Base-by-base conservation (phyloP, 2,797 vertebrate species). In the Sebastes vulpes region DNA sequence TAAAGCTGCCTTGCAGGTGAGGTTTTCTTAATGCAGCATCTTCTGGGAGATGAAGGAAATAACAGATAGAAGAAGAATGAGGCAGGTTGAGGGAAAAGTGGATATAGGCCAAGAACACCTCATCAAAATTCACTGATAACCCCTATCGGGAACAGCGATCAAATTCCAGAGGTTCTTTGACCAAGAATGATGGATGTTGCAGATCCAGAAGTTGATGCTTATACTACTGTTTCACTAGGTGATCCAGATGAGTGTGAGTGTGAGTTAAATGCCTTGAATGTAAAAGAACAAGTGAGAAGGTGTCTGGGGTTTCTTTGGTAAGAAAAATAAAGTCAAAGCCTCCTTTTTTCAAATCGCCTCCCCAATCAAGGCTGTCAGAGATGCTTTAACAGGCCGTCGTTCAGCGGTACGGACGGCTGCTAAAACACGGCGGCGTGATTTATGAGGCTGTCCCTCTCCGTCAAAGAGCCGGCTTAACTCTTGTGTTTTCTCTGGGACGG, bases 391-490 rank as follows among this genome's bases (percentile, higher is more conserved):
- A 79, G 84, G 79, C 72, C 9, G 73, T 63, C 65, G 74, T 81
- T 91, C 84, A 86, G 82, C 25, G 0, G 50, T 4, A 18, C 16
- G 59, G 79, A 77, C 71, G 65, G 81, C 79, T 83, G 81, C 88
- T 92, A 29, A 84, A 92, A 92, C 79, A 76, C 35, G 64, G 56
- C 18, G 29, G 8, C 1, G 82, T 94, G 94, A 95, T 95, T 94
- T 92, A 95, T 93, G 88, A 91, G 87, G 82, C 75, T 89, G 83
- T 85, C 87, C 60, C 6, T 4, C 70, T 59, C 63, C 5, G 72
- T 86, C 89, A 92, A 85, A 88, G 84, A 77, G 68, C 50, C 72
- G 63, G 23, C 81, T 86, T n/a, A 88, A 60, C 83, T 74, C 82
- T 31, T 10, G 58, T 91, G 92, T 92, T 94, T 93, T 90, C 86